These are phyloP conservation scores for Philereme transversata DNA, from an alignment of 2,888 invertebrate species.

Conservation along the genomic window DNA sequence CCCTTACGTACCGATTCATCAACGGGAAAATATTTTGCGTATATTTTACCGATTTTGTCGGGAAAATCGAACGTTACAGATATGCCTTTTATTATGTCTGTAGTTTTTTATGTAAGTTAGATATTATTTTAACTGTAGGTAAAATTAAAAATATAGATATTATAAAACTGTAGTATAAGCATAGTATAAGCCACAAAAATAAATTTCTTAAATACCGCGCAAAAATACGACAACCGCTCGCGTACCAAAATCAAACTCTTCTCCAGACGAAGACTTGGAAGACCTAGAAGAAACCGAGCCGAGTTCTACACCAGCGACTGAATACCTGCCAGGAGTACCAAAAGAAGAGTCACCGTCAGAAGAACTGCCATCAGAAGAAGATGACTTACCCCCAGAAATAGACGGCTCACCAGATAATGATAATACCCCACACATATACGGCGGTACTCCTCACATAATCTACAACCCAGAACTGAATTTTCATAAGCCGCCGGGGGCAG, in stretches of 20 bases:
- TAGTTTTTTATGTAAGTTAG: not conserved
- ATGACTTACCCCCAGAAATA: conserved; percentile 23
- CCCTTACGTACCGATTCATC: conserved; percentile 30
- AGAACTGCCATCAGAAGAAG: conserved; percentile 32
- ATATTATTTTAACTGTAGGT: no score
- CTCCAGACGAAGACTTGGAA: conserved; percentile 74
- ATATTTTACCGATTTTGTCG: conserved; percentile 2
- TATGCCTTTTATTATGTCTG: not conserved
- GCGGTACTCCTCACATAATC: conserved; percentile 24
- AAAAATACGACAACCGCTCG: conserved; percentile 79
- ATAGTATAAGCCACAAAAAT: conserved; percentile 9
- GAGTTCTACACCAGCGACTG: conserved; percentile 42
- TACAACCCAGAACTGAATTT: conserved; percentile 20
- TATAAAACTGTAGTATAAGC: not conserved
- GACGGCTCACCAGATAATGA: conserved; percentile 26
- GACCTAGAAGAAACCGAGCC: conserved; percentile 70
- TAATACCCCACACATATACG: conserved; percentile 32
- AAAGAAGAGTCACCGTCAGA: conserved; percentile 33
- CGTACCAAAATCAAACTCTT: conserved; percentile 54
- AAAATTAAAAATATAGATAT: not conserved
- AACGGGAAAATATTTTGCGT: conserved; percentile 17
- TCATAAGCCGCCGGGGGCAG: conserved; percentile 12
- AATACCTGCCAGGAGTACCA: conserved; percentile 39
- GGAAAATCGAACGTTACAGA: not conserved
- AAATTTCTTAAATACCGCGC: conserved; percentile 29